Evolutionary conservation across 2,113 vertebrate species (phyloP), one percentile per base, ranked within the genome.

Genomic region (Alaudala cheleensis): DNA sequence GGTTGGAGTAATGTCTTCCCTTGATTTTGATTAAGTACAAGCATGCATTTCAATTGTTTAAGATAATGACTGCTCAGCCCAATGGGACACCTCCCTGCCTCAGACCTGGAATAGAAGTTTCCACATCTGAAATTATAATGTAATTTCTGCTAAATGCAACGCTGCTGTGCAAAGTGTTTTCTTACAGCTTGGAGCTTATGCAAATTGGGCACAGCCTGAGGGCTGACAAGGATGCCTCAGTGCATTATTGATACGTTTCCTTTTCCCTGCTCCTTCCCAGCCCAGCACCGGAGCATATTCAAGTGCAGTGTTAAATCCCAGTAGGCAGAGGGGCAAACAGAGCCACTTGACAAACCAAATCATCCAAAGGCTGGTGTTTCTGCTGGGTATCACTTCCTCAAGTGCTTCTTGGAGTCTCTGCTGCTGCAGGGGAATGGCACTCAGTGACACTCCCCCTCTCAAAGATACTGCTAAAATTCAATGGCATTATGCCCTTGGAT

Each of bases 91-190:
- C 57, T 92, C 56, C 33, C 86, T 66, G 88, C 71, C 64, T 94
- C 67, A 83, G 67, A 87, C 66, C 50, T 90, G 90, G 44, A 91
- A 83, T 21, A 86, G 86, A 84, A 73, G 44, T 83, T 92, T 88
- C 86, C 69, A 78, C 92, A 94, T 96, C 96, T 95, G 90, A 97
- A 96, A 96, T 97, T 79, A 88, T 94, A 96, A 97, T 97, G 96
- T 96, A 93, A 96, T 96, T 96, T 96, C 82, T 92, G 53, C 82
- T 90, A 96, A 92, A 93, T 67, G 86, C 90, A 92, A 64, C 61
- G 21, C 86, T 90, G 88, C 92, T 79, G 92, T 65, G 88, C 72
- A 39, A 81, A 94, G 82, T 94, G 80, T 84, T 90, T 92, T 67
- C 81, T 90, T 90, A 84, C 76, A 93, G 54, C 69, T 78, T 76